Evolutionary conservation across 1,140 invertebrate species (phyloP).

Genomic region (Sycobia sp.): DNA sequence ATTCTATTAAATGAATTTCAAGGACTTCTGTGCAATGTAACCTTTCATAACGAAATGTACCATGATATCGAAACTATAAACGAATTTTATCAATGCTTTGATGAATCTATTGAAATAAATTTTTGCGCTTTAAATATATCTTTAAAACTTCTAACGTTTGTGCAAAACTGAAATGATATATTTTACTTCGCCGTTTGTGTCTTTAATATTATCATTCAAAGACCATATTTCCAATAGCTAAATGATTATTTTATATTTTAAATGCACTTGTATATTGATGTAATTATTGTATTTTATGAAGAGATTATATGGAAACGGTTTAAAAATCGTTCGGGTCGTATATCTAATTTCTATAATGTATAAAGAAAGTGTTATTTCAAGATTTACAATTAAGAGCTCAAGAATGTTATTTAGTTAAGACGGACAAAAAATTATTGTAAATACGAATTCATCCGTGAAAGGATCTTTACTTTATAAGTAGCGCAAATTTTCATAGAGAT

Average conservation of each 20-base stretch:
- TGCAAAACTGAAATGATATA: too few relatives aligned
- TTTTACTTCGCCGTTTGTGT: too few relatives aligned
- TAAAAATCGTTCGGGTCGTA: neutral
- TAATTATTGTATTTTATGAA: slow-evolving; percentile 6
- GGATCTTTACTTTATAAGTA: slow-evolving; percentile 9
- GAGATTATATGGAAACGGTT: neutral
- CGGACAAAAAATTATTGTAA: slow-evolving; percentile 28
- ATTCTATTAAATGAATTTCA: slow-evolving; percentile 10
- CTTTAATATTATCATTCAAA: too few relatives aligned
- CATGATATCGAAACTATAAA: slow-evolving; percentile 29
- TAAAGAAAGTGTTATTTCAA: slow-evolving; percentile 19
- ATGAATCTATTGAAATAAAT: too few relatives aligned
- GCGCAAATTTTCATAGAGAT: neutral
- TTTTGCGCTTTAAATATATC: too few relatives aligned
- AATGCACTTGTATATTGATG: neutral
- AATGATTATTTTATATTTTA: too few relatives aligned
- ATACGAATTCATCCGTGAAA: slow-evolving; percentile 9
- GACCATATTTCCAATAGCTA: too few relatives aligned
- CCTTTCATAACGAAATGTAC: slow-evolving; percentile 15
- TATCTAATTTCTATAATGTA: neutral
- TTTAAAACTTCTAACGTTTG: too few relatives aligned
- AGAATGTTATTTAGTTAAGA: slow-evolving; percentile 4
- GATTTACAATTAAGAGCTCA: slow-evolving; percentile 13
- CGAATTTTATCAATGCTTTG: slow-evolving; percentile 28
- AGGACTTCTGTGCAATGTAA: neutral